A percentile compares a stretch with the other conserved stretches of the same genome.
Conservation (phyloP, 2,113 vertebrate genomes). For the Sterrhoptilus dennistouni region DNA sequence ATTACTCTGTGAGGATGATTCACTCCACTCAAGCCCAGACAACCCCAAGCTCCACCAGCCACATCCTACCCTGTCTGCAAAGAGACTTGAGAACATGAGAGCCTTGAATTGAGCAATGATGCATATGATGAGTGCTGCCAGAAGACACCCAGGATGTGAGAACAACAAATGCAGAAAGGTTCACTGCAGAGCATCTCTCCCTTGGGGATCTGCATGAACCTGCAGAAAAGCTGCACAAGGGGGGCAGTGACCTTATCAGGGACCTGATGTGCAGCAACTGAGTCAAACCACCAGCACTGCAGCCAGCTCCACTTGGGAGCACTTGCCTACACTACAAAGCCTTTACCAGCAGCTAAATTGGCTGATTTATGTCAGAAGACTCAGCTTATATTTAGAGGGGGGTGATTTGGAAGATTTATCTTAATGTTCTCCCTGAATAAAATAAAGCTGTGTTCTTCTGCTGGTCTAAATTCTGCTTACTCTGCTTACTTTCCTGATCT, state of each 20-base stretch:
- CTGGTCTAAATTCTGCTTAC: background rate
- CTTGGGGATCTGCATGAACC: background rate
- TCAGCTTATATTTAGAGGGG: background rate
- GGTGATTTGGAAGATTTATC: conserved; percentile 26
- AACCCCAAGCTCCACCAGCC: background rate
- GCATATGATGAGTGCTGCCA: background rate
- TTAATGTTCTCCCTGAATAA: background rate
- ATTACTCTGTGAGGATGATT: background rate
- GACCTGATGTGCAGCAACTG: background rate
- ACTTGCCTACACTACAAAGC: background rate
- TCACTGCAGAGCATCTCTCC: background rate
- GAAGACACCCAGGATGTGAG: background rate
- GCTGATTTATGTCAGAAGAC: conserved; percentile 13
- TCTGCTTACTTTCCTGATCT: background rate
- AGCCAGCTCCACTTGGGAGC: background rate
- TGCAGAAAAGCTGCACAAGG: background rate
- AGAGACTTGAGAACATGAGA: background rate
- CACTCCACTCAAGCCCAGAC: conserved; percentile 23
- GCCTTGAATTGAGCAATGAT: background rate
- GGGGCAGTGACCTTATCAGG: background rate
- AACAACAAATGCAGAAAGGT: background rate
- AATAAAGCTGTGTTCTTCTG: background rate
- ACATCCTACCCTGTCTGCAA: conserved; percentile 1
- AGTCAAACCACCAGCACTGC: background rate
- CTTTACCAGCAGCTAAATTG: background rate